phyloP scores from a whole-genome alignment of 2,113 vertebrate genomes.

The Pluvianellus socialis region DNA sequence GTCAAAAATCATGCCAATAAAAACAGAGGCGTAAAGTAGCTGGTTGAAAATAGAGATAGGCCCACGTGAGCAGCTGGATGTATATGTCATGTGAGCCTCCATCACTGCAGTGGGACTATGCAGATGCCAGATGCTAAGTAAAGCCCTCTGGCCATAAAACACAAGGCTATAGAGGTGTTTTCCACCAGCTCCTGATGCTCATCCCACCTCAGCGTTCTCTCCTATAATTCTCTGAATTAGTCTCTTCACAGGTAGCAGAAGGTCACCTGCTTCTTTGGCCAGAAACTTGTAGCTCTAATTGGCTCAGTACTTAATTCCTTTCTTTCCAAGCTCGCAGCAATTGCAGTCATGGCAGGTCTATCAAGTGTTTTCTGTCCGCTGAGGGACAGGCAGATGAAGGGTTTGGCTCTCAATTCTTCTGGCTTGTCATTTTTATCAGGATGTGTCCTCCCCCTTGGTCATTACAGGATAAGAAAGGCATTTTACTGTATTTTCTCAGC shows the following conservation, averaged over 20 bases:
- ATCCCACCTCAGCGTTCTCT: background rate
- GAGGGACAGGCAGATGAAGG: conserved; percentile 44
- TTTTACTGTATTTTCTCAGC: conserved; percentile 43
- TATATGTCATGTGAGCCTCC: background rate
- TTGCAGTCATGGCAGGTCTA: background rate
- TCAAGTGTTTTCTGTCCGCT: background rate
- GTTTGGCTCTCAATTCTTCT: conserved; percentile 3
- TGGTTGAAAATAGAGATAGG: background rate
- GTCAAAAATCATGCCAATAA: conserved; percentile 2
- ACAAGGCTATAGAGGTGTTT: background rate
- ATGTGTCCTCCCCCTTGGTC: conserved; percentile 2
- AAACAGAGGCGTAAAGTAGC: background rate
- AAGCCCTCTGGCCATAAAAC: background rate
- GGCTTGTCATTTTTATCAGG: conserved; percentile 57
- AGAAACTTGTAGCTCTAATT: background rate
- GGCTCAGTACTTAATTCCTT: background rate
- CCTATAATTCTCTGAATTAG: background rate
- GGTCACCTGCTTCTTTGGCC: background rate
- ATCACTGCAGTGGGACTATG: background rate
- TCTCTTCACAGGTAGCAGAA: background rate
- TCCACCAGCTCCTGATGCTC: background rate
- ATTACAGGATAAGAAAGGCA: conserved; percentile 56
- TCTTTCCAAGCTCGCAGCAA: background rate
- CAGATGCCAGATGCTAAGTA: background rate
- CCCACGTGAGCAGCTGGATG: background rate